Evolutionary conservation across 2,113 vertebrate species (phyloP).

Genomic region (Tragelaphus imberbis): DNA sequence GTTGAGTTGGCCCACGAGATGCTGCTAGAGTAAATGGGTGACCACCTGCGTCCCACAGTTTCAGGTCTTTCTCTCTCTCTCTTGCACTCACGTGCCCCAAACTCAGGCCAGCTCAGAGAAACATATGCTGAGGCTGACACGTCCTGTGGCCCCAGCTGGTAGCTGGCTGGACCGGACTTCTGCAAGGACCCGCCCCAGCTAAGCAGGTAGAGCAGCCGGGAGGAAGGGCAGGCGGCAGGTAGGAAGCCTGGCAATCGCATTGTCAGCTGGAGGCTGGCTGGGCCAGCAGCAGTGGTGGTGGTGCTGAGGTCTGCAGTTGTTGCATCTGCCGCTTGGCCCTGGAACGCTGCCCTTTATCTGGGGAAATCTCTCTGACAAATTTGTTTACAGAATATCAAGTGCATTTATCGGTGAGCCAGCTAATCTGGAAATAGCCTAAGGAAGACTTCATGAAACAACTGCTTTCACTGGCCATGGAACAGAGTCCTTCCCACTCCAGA

Average conservation of each 20-base stretch:
- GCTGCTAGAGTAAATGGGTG: not conserved
- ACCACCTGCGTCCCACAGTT: not conserved
- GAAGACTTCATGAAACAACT: slow-evolving; percentile 10
- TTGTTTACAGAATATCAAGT: slow-evolving; percentile 38
- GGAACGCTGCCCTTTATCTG: slow-evolving; percentile 43
- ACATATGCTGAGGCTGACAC: not conserved
- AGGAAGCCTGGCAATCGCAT: not conserved
- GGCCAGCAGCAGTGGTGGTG: not conserved
- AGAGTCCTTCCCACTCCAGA: not conserved
- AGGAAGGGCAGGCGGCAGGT: not conserved
- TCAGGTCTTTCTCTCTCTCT: not conserved
- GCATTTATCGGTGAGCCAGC: not conserved
- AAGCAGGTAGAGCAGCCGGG: not conserved
- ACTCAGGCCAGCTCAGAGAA: not conserved
- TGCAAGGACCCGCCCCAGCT: not conserved
- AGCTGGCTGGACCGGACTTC: not conserved
- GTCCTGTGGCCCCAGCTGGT: not conserved
- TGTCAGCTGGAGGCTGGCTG: not conserved
- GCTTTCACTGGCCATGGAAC: not conserved
- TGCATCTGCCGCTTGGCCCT: slow-evolving; percentile 16
- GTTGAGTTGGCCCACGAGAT: not conserved
- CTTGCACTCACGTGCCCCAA: not conserved
- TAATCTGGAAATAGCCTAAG: slow-evolving; percentile 26
- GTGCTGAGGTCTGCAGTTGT: slow-evolving; percentile 22
- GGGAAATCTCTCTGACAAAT: slow-evolving; percentile 52